Evolutionary conservation across 53 echinoderm and acorn worm species (phyloP).

Genomic region (Mesocentrotus franciscanus): DNA sequence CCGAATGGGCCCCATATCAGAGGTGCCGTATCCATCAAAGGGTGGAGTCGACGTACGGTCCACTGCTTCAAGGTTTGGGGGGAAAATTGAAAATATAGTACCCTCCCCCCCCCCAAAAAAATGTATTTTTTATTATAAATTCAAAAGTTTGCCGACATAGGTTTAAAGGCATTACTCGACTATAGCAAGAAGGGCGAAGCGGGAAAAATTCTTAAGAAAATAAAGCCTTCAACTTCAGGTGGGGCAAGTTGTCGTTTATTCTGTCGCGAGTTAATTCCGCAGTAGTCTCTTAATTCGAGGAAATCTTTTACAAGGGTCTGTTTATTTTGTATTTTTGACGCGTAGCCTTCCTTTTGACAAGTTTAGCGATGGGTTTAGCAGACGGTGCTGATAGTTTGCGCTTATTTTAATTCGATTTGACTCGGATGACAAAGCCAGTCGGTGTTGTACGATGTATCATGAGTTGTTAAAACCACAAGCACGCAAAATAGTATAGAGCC

Average conservation of each 20-base stretch:
- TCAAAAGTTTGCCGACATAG: too few species aligned
- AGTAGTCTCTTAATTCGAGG: conserved; percentile 6
- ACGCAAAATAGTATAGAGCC: neutral
- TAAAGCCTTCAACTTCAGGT: neutral
- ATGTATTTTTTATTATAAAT: too few species aligned
- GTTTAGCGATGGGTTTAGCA: neutral
- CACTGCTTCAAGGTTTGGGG: too few species aligned
- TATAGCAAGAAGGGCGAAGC: too few species aligned
- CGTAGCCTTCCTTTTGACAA: neutral
- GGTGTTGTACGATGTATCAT: neutral
- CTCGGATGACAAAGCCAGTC: neutral
- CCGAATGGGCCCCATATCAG: too few species aligned
- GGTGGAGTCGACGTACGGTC: too few species aligned
- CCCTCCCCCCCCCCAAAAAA: too few species aligned
- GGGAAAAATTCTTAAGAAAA: too few species aligned
- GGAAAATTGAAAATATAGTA: too few species aligned
- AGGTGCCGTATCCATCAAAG: too few species aligned
- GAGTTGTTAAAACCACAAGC: conserved; percentile 7
- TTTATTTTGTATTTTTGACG: neutral
- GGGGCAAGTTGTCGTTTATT: neutral
- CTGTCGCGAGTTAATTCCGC: neutral
- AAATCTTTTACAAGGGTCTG: conserved; percentile 8
- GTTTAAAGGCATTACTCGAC: too few species aligned
- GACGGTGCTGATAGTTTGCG: neutral
- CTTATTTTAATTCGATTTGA: neutral